Base-by-base conservation (phyloP, 92 coral and sea anemone genomes). In the Palythoa grandiflora region DNA sequence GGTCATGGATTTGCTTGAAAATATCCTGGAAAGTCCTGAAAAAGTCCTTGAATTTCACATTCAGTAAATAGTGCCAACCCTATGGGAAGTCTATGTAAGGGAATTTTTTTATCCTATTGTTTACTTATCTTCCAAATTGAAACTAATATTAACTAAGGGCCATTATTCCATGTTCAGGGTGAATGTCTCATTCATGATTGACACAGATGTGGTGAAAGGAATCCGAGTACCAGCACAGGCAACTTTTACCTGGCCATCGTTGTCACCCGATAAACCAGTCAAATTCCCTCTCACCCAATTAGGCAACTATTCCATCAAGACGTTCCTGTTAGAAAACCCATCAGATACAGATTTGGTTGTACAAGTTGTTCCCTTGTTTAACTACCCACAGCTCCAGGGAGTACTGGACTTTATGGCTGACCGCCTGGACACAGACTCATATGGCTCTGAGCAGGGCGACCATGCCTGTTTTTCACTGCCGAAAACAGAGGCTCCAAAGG, bases 231-330 rank as follows among this genome's bases (percentile, higher is more conserved):
- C 94, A 15, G 93, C 92, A 35, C 91, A 87, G 80, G 96, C 98
- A 19, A 87, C 94, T 12, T 90, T 97, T 61, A 90, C 92, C 21
- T 97, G 99, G 99, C 99, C 99, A 0, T 93, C 98, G 1, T 73
- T 97, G 86, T 91, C 98, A 16, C 94, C 98, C 14, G 99, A 92
- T 79, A 94, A 96, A 88, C 99, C 99, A 11, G 89, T 97, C 89
- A 93, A 94, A 85, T 97, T 97, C 78, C 99, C 99, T 15, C 91
- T 97, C 2, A 97, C 99, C 4, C 99, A 97, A 44, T 87, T 97
- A 73, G 99, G 99, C 6, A 97, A 97, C 66, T 84, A 83, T 87
- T 97, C 99, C 51, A 68, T 85, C 66, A 95, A 94, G 91, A 84
- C 93, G 70, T 91, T 97, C 87, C 53, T 72, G 21, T 86, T 97